phyloP scores from a whole-genome alignment of 2,888 invertebrate genomes.

The Brachynemurus nebulosus region DNA sequence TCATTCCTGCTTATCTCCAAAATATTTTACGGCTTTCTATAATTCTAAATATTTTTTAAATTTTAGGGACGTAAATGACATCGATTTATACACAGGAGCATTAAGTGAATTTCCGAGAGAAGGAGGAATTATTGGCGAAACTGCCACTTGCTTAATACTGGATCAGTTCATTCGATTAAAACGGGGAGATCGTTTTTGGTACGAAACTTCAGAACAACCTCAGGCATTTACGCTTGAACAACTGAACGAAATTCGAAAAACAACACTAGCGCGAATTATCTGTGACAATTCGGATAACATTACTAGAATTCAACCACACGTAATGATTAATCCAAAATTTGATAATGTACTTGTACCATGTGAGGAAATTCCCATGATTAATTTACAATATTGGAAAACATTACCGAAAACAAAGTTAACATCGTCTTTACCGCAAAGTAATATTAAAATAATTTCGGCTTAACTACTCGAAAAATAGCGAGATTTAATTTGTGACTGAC shows the following conservation, averaged over 20 bases:
- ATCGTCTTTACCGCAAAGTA: no score
- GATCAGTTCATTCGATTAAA: constrained; percentile 76
- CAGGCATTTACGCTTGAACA: constrained; percentile 62
- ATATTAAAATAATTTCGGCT: no score
- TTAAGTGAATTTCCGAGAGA: constrained; percentile 60
- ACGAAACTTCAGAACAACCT: constrained; percentile 53
- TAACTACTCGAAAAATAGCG: no score
- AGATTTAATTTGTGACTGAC: no score
- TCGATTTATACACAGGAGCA: constrained; percentile 81
- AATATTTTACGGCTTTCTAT: background rate
- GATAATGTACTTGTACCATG: background rate
- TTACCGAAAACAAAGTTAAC: no score
- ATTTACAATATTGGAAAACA: constrained; percentile 5
- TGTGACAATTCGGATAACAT: constrained; percentile 63
- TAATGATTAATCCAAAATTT: constrained; percentile 38
- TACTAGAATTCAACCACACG: constrained; percentile 44
- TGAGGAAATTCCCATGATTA: background rate
- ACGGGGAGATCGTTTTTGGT: constrained; percentile 78
- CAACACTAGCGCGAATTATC: constrained; percentile 56
- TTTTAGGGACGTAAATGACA: constrained; percentile 55
- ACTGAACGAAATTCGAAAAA: constrained; percentile 64
- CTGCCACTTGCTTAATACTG: constrained; percentile 68
- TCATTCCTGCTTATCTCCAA: no score
- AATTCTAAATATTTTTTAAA: constrained; percentile 13
- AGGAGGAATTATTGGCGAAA: constrained; percentile 68